Evolutionary conservation across 2,113 vertebrate species (phyloP).

Genomic region (Mesitornis unicolor): DNA sequence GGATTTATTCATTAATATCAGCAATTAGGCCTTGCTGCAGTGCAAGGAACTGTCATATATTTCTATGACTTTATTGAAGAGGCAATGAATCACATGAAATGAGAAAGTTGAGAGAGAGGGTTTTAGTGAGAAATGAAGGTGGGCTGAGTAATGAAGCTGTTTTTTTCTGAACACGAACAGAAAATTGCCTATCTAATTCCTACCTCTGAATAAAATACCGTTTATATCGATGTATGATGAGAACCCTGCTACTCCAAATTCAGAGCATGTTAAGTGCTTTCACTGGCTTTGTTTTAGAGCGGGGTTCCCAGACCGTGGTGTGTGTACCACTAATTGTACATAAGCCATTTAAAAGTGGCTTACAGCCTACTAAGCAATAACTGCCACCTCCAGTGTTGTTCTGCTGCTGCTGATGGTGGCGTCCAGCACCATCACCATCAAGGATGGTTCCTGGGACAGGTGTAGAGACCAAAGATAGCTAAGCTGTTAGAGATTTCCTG

Average conservation of each 20-base stretch:
- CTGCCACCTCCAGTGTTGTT: not conserved
- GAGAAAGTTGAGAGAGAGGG: not conserved
- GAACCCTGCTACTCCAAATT: not conserved
- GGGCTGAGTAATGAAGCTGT: not conserved
- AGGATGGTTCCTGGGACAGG: not conserved
- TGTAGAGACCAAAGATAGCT: not conserved
- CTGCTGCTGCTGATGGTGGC: not conserved
- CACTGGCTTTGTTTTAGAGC: not conserved
- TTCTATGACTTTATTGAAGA: not conserved
- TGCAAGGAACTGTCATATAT: not conserved
- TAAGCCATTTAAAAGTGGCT: not conserved
- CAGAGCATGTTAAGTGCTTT: not conserved
- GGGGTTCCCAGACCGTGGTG: not conserved
- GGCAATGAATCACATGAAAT: not conserved
- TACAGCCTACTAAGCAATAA: not conserved
- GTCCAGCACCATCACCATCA: not conserved
- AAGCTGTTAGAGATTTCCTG: not conserved
- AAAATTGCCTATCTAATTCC: not conserved
- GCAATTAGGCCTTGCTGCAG: not conserved
- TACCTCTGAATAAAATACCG: not conserved
- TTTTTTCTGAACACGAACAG: not conserved
- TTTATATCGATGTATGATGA: not conserved
- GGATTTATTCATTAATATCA: not conserved
- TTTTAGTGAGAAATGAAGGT: not conserved
- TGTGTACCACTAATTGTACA: not conserved